A percentile compares a stretch with the other conserved stretches of the same genome.
phyloP scores from a whole-genome alignment of 2,888 invertebrate species.

The Stratiomys singularior region DNA sequence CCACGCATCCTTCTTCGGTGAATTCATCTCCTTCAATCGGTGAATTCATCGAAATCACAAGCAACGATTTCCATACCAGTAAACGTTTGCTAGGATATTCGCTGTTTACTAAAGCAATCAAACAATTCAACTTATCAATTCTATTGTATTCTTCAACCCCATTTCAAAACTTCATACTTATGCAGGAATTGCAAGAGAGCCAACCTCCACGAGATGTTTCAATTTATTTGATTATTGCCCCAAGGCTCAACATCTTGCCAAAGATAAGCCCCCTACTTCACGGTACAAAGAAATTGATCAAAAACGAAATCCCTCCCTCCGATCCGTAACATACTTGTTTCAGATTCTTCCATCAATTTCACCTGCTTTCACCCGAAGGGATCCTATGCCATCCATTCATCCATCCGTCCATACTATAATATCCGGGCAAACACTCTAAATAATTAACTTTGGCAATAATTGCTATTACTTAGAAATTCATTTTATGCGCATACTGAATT shows the following conservation, averaged over 20 bases:
- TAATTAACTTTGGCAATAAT: slow-evolving; percentile 38
- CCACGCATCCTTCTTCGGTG: no score
- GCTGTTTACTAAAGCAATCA: no score
- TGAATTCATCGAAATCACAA: no score
- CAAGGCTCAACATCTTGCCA: neutral
- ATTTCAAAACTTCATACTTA: no score
- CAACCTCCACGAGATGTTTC: slow-evolving; percentile 18
- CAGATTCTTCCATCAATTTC: neutral
- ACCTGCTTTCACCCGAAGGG: neutral
- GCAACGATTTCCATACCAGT: no score
- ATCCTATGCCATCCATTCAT: neutral
- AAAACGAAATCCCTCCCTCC: neutral
- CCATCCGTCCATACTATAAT: neutral
- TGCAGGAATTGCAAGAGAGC: neutral
- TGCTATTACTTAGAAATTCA: slow-evolving; percentile 30
- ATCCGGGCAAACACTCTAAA: slow-evolving; percentile 30
- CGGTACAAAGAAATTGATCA: slow-evolving; percentile 9
- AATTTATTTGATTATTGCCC: slow-evolving; percentile 32
- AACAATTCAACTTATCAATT: no score
- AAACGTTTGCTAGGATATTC: no score
- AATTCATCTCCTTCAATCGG: no score
- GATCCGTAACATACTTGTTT: neutral
- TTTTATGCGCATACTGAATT: slow-evolving; percentile 33
- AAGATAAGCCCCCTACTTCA: neutral
- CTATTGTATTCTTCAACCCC: no score